Conservation (phyloP, 2,888 invertebrate genomes). For the Pheosia tremula region DNA sequence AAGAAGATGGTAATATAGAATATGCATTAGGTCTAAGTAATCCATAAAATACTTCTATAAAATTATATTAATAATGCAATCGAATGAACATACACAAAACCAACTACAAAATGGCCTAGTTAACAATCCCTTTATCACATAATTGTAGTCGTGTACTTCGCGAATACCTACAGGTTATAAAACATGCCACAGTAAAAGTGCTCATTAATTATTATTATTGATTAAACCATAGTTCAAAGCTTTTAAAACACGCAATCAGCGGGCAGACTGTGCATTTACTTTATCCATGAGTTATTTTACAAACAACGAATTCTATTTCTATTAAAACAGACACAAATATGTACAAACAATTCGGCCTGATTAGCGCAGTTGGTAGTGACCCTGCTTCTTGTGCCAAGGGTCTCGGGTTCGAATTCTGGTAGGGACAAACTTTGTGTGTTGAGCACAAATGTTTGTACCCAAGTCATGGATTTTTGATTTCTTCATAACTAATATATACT, state of each 20-base stretch:
- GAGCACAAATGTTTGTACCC: too few relatives aligned
- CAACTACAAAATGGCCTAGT: conserved; percentile 19
- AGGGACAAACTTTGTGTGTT: too few relatives aligned
- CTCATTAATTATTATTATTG: not conserved
- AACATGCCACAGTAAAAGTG: conserved; percentile 4
- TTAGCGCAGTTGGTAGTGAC: too few relatives aligned
- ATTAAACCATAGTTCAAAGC: conserved; percentile 19
- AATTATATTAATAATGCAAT: not conserved
- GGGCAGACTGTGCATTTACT: conserved; percentile 14
- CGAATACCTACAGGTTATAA: conserved; percentile 9
- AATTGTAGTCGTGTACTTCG: conserved; percentile 8
- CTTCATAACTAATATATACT: too few relatives aligned
- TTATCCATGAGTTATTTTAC: conserved; percentile 19
- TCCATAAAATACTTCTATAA: too few relatives aligned
- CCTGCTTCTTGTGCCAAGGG: too few relatives aligned
- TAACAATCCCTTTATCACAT: conserved; percentile 12
- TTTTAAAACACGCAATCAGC: conserved; percentile 14
- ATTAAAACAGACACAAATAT: not conserved
- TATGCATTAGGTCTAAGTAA: too few relatives aligned
- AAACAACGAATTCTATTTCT: conserved; percentile 11
- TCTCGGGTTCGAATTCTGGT: too few relatives aligned
- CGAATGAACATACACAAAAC: conserved; percentile 5
- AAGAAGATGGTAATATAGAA: too few relatives aligned
- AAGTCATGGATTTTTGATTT: too few relatives aligned
- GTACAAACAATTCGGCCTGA: too few relatives aligned